Evolutionary conservation across 92 coral and sea anemone species (phyloP), one percentile per base, ranked within the genome.

Genomic region (Montipora capitata): DNA sequence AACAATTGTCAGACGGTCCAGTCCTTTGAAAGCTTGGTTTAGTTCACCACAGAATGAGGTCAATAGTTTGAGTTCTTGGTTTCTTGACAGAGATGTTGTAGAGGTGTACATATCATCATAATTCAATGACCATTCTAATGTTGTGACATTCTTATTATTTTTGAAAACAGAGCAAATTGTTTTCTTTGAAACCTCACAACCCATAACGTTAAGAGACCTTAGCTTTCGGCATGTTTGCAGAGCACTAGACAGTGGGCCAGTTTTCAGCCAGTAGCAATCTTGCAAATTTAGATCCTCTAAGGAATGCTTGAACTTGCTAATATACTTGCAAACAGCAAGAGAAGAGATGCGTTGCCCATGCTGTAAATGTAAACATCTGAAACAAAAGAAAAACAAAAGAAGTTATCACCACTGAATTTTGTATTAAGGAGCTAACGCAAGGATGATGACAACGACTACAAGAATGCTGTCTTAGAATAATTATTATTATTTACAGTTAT

Each of bases 211-310:
- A 59, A 93, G 83, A 45, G 77, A 71, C 16, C 51, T 84, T 18
- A 93, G 72, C 35, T 78, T 90, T 39, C 70, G 45, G 81, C 96
- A 93, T 65, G 72, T 87, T n/a, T 72, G 75, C 5, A 93, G 76
- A 15, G 94, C 76, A 39, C 56, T 87, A 5, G 85, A 70, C 41
- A 93, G 73, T 8, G 61, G 64, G 17, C 80, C 41, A 59, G 69
- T 78, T 74, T 86, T 82, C 3, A 93, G n/a, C 96, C 96, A 93
- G 57, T 93, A 90, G 40, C 96, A 93, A 3, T 87, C 92, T 73
- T 78, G 89, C 18, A 93, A 41, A 75, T 90, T 81, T 40, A 93
- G 17, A 49, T 78, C 68, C 72, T 88, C 75, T 13, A 82, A 62
- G 4, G 70, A 71, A 35, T 73, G 61, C 35, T 58, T 88, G 49